phyloP scores from a whole-genome alignment of 1,140 invertebrate species.

The Bombus ignitus region DNA sequence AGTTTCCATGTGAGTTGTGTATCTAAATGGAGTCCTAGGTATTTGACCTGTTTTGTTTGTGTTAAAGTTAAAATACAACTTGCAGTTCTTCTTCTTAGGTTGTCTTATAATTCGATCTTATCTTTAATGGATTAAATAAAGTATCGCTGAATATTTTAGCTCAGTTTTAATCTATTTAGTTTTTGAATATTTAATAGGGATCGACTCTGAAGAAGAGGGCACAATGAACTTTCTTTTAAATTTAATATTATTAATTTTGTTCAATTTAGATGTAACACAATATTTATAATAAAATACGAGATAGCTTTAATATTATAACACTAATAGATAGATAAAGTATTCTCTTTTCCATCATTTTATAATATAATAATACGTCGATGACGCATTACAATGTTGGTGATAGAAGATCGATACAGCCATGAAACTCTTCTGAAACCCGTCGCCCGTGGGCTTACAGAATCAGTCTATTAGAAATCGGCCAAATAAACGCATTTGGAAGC shows the following conservation, averaged over 20 bases:
- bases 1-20: no score
- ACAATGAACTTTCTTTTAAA: not conserved
- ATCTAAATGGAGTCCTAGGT: no score
- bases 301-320: not conserved
- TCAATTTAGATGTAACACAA: not conserved
- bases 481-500: slow-evolving; percentile 43
- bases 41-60: no score
- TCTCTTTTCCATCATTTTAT: not conserved
- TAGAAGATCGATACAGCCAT: no score
- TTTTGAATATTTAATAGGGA: not conserved
- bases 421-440: not conserved
- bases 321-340: not conserved
- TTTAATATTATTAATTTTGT: not conserved
- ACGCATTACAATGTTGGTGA: not conserved
- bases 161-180: not conserved
- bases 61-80: not conserved
- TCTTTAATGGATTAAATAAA: not conserved
- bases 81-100: not conserved
- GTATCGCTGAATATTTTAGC: not conserved
- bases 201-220: not conserved
- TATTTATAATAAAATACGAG: not conserved
- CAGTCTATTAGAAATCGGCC: slow-evolving; percentile 57
- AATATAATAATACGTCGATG: no score
- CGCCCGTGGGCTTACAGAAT: not conserved
- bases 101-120: no score